These are phyloP conservation scores for Bos javanicus DNA, from an alignment of 2,113 vertebrate species.

Conservation along the genomic window DNA sequence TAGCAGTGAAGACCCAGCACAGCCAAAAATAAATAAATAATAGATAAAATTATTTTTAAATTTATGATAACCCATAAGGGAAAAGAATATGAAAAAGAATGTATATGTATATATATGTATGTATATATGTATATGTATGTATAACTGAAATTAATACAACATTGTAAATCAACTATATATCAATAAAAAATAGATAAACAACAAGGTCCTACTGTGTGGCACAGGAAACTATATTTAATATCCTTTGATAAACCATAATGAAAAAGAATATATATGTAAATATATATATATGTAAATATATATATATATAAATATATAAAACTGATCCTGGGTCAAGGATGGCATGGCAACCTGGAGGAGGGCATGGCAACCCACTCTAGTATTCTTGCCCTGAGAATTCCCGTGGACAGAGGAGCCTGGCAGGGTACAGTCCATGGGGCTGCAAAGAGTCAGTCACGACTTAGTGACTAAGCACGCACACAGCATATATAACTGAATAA, in stretches of 20 bases:
- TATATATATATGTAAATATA: background rate
- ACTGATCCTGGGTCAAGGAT: background rate
- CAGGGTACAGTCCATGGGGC: background rate
- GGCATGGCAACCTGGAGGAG: background rate
- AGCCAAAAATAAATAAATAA: background rate
- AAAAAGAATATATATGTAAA: background rate
- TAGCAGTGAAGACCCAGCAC: background rate
- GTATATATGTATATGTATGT: background rate
- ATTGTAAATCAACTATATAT: background rate
- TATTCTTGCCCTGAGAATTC: background rate
- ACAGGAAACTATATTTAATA: background rate
- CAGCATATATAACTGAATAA: background rate
- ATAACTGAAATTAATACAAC: background rate
- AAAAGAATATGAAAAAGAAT: background rate
- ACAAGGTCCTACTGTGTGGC: background rate
- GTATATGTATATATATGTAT: background rate
- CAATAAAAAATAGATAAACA: background rate
- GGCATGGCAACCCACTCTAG: background rate
- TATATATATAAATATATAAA: background rate
- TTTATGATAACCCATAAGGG: background rate
- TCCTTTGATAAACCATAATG: background rate
- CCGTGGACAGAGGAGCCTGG: background rate
- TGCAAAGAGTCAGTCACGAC: background rate
- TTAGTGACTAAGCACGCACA: background rate
- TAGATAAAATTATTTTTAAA: background rate